A percentile compares a stretch with the other conserved stretches of the same genome.
phyloP scores from a whole-genome alignment of 2,888 invertebrate species.

The Acleris sparsana region DNA sequence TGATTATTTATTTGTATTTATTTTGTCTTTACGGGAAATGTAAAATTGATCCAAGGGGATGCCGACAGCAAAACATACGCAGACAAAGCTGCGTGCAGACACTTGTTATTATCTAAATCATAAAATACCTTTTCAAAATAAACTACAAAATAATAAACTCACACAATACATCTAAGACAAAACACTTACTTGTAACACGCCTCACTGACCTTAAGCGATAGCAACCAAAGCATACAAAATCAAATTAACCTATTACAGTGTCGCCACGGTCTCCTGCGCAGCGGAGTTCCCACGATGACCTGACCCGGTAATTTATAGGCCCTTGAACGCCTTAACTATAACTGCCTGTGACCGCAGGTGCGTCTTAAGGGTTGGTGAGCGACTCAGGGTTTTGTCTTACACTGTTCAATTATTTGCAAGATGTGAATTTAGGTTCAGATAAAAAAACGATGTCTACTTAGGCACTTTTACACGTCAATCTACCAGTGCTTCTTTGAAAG shows the following conservation, averaged over 20 bases:
- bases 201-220: constrained; percentile 20
- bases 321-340: constrained; percentile 63
- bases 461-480: too few species aligned
- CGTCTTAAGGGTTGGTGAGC: constrained; percentile 67
- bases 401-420: too few species aligned
- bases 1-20: too few species aligned
- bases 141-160: background rate
- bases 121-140: too few species aligned
- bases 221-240: constrained; percentile 32
- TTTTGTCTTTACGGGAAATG: too few species aligned
- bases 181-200: constrained; percentile 9
- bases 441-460: too few species aligned
- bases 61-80: too few species aligned
- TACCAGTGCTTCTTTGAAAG: too few species aligned
- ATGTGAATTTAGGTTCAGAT: too few species aligned
- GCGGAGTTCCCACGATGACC: constrained; percentile 78
- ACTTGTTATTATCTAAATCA: too few species aligned
- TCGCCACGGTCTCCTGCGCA: constrained; percentile 69
- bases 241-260: constrained; percentile 34
- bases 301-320: constrained; percentile 78
- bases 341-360: constrained; percentile 80
- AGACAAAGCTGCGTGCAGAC: too few species aligned
- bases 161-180: constrained; percentile 20
- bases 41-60: too few species aligned
- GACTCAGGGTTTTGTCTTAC: constrained; percentile 38